Conservation (phyloP, 1,140 invertebrate genomes). For the Cyclargus thomasi region DNA sequence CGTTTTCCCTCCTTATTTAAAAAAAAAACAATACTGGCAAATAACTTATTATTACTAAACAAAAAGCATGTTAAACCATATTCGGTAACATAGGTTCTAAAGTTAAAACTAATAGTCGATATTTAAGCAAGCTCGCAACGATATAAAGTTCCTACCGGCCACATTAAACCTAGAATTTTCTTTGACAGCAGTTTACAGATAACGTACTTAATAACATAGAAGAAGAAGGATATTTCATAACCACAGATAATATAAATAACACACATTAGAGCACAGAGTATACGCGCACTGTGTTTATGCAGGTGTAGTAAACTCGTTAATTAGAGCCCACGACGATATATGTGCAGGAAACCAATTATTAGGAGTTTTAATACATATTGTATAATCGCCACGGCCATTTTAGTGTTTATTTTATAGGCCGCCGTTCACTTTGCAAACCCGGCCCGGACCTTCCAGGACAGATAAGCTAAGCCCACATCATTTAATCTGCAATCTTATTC, state of each 20-base stretch:
- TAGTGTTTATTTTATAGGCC: neutral
- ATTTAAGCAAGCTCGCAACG: neutral
- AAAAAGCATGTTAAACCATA: too few species aligned
- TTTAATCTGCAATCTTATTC: neutral
- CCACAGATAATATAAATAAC: constrained; percentile 28
- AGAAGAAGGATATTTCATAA: constrained; percentile 31
- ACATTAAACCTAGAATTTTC: constrained; percentile 1
- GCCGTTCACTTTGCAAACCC: neutral
- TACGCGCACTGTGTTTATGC: constrained; percentile 29
- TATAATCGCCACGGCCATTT: neutral
- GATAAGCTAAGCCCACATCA: neutral
- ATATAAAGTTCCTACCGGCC: neutral
- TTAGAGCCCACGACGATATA: constrained; percentile 11
- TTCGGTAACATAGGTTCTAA: too few species aligned
- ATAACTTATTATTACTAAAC: too few species aligned
- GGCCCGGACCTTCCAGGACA: constrained; percentile 5
- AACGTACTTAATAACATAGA: constrained; percentile 26
- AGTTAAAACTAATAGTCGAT: too few species aligned
- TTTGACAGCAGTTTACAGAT: neutral
- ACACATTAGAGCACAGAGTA: constrained; percentile 30
- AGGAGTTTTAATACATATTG: neutral
- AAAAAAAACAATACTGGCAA: too few species aligned
- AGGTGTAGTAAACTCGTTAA: constrained; percentile 10
- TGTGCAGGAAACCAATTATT: constrained; percentile 11
- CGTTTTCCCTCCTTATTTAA: too few species aligned